Evolutionary conservation across 2,113 vertebrate species (phyloP), one percentile per base, ranked within the genome.

Genomic region (Cyanistes caeruleus): DNA sequence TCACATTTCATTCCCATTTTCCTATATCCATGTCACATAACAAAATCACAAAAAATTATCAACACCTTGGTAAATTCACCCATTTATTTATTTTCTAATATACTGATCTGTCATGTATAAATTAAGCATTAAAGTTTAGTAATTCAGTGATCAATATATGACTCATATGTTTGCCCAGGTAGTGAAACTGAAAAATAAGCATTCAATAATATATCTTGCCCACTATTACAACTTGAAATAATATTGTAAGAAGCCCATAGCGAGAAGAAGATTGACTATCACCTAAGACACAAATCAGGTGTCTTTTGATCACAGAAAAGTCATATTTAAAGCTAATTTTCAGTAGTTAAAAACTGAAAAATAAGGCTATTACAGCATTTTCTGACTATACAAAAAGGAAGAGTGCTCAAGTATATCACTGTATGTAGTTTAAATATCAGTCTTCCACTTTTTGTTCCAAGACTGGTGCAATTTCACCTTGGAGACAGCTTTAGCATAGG

Each of bases 401-500:
- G 37, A 84, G 16, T 65, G n/a, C 44, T 92, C 30, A 88, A 83
- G 52, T 41, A 74, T 44, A 46, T 67, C 43, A 70, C 43, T 46
- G 7, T 31, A 59, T 74, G 21, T 59, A 77, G 51, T 63, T 83
- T 77, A 87, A 91, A 69, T 33, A 88, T 55, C 59, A 59, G 13
- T 3, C 46, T 83, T 94, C 39, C 33, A 73, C 81, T 84, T 95
- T 85, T 73, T 85, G 39, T 92, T 74, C 48, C 39, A 86, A 67
- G 55, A 74, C 21, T 77, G 19, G 68, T 86, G 78, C 39, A 70
- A 86, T 86, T 97, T 88, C 75, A 69, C 75, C 83, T 95, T 85
- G 93, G 81, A 95, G 90, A 85, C 65, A 84, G 89, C 51, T 93
- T 94, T 87, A 87, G 48, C 59, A 65, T 55, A 76, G 75, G 21